phyloP scores from a whole-genome alignment of 2,888 invertebrate species.

The Capitulum mitella region DNA sequence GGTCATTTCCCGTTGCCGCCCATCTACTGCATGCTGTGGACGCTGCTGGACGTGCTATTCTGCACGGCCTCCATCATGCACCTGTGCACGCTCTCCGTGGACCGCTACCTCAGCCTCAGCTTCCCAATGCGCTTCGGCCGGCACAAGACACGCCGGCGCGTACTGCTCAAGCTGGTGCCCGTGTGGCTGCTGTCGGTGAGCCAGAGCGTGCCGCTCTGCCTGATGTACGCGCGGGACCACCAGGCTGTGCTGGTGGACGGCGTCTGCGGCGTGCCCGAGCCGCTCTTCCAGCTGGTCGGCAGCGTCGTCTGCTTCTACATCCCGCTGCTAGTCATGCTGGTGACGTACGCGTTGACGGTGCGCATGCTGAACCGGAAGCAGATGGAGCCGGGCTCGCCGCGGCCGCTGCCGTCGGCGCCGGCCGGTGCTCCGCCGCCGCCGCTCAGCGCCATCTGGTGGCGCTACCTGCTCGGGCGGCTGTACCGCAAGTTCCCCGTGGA shows the following conservation, averaged over 20 bases:
- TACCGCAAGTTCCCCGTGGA: not conserved
- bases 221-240: constrained; percentile 82
- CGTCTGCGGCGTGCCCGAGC: constrained; percentile 78
- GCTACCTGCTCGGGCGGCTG: not conserved
- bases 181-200: constrained; percentile 90
- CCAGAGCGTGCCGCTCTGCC: constrained; percentile 76
- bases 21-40: constrained; percentile 85
- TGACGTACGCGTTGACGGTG: constrained; percentile 90
- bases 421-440: constrained; percentile 34
- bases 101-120: constrained; percentile 81
- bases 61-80: constrained; percentile 97
- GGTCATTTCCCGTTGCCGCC: constrained; percentile 43
- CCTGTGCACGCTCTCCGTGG: constrained; percentile 91
- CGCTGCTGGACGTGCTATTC: constrained; percentile 87
- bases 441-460: constrained; percentile 24
- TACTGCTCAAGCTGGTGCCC: constrained; percentile 80
- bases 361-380: constrained; percentile 73
- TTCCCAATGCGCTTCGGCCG: constrained; percentile 90
- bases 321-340: constrained; percentile 85
- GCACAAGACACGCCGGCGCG: constrained; percentile 75
- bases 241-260: constrained; percentile 74
- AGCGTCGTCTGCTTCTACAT: constrained; percentile 94
- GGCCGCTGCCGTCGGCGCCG: constrained; percentile 52
- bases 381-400: constrained; percentile 44
- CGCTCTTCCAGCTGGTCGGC: constrained; percentile 81